phyloP scores from a whole-genome alignment of 2,888 invertebrate species.

The Microplitis deprimator region DNA sequence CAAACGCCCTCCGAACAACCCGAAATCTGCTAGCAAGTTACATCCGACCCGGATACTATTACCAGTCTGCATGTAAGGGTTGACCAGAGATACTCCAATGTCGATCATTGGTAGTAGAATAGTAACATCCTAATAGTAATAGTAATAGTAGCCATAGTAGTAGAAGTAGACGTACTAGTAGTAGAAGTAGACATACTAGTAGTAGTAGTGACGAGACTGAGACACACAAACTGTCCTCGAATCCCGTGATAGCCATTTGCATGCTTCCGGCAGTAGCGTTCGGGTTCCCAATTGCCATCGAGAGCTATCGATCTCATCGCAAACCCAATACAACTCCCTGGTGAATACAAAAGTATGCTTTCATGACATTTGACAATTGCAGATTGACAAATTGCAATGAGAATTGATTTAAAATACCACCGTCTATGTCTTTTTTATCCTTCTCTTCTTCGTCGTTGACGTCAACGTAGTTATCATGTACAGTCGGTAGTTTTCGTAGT shows the following conservation, averaged over 20 bases:
- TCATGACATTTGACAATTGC: constrained; percentile 23
- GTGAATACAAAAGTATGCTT: constrained; percentile 10
- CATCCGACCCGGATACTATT: constrained; percentile 60
- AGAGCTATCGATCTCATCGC: constrained; percentile 24
- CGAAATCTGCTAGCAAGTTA: constrained; percentile 53
- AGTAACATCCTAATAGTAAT: background rate
- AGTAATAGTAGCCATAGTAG: background rate
- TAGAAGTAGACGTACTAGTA: background rate
- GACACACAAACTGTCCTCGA: constrained; percentile 55
- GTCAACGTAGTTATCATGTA: background rate
- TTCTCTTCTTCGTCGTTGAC: background rate
- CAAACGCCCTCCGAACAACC: constrained; percentile 46
- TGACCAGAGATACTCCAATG: background rate
- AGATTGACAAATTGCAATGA: constrained; percentile 34
- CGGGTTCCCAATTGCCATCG: constrained; percentile 30
- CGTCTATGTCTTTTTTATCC: constrained; percentile 14
- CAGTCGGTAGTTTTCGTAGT: background rate
- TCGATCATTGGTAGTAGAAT: constrained; percentile 26
- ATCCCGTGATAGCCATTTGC: constrained; percentile 56
- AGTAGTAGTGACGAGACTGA: constrained; percentile 43
- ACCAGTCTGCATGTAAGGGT: constrained; percentile 46
- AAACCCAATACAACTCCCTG: constrained; percentile 4
- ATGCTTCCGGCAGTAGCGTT: constrained; percentile 49
- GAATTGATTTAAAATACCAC: constrained; percentile 32
- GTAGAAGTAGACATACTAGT: background rate